These are phyloP conservation scores for Synanthedon myopaeformis DNA, from an alignment of 2,888 invertebrate genomes.

Conservation along the genomic window DNA sequence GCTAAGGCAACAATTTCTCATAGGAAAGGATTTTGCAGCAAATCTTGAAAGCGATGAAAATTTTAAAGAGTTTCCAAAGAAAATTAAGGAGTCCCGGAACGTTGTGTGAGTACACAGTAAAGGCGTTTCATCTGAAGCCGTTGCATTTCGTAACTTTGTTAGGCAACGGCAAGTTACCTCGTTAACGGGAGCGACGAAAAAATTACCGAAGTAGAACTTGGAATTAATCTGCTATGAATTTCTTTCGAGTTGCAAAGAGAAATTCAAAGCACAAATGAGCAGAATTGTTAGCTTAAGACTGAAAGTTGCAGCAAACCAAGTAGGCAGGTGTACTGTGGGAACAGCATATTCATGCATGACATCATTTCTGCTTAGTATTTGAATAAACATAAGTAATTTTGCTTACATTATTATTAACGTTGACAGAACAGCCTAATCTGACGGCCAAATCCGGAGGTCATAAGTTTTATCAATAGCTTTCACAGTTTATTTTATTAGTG, in stretches of 20 bases:
- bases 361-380: no score
- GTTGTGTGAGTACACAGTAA: conserved; percentile 19
- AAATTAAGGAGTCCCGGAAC: conserved; percentile 46
- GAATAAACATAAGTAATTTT: no score
- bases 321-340: conserved; percentile 30
- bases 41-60: conserved; percentile 47
- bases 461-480: no score
- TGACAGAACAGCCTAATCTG: no score
- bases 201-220: conserved; percentile 43
- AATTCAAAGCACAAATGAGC: conserved; percentile 50
- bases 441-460: no score
- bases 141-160: conserved; percentile 55
- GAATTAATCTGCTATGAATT: conserved; percentile 42
- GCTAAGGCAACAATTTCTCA: not conserved
- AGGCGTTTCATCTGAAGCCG: conserved; percentile 33
- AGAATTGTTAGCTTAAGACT: conserved; percentile 37
- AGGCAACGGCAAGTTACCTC: conserved; percentile 48
- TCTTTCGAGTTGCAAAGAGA: conserved; percentile 31
- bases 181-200: conserved; percentile 47
- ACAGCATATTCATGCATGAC: no score
- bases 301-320: conserved; percentile 20
- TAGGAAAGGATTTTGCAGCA: conserved; percentile 25
- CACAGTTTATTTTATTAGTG: not conserved
- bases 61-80: conserved; percentile 58
- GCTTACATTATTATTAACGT: no score